Conservation (phyloP, 2,797 vertebrate genomes). For the Acanthis flammea region DNA sequence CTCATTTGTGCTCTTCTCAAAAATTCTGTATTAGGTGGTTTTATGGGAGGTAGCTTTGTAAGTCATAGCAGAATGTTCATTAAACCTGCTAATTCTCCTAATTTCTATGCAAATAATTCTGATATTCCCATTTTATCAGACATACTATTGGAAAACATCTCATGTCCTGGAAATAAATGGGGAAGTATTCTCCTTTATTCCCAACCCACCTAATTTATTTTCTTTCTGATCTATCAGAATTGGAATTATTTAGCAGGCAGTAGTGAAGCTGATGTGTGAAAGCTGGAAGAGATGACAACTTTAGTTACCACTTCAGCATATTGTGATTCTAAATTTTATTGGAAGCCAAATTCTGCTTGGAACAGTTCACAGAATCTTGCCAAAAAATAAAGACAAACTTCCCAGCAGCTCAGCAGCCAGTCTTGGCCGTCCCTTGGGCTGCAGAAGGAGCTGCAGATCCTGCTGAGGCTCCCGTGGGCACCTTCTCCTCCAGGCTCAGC, state of each 20-base stretch:
- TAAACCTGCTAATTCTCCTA: neutral
- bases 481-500: neutral
- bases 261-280: conserved; percentile 42
- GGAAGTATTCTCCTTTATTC: neutral
- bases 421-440: neutral
- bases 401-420: neutral
- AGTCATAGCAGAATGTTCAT: neutral
- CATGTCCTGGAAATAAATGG: neutral
- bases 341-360: conserved; percentile 12
- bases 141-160: neutral
- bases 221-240: neutral
- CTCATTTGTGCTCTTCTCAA: neutral
- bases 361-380: conserved; percentile 11
- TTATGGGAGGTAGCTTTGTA: neutral
- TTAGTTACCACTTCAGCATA: conserved; percentile 8
- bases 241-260: conserved; percentile 21
- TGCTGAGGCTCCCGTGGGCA: neutral
- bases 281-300: conserved; percentile 39
- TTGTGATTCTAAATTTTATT: conserved; percentile 20
- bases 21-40: neutral
- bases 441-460: neutral
- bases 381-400: neutral
- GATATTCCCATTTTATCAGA: neutral
- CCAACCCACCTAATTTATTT: neutral
- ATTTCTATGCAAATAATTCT: neutral